Evolutionary conservation across 2,113 vertebrate species (phyloP), one percentile per base, ranked within the genome.

Genomic region (Malurus cyaneus): DNA sequence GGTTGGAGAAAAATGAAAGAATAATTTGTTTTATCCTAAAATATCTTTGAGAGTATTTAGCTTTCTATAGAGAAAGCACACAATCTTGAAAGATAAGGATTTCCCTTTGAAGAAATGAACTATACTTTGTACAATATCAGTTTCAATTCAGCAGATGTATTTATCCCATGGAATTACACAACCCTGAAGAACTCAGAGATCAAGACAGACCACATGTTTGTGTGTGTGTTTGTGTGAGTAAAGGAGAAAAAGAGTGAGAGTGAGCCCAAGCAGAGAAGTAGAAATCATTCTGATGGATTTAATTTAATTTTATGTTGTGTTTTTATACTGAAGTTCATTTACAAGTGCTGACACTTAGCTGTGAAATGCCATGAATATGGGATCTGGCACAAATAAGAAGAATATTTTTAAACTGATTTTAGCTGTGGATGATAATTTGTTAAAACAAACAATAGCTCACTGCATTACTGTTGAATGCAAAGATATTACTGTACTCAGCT

Each of bases 361-460:
- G 60, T 92, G 89, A 94, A 97, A 97, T 93, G 88, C 81, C 91
- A 78, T 88, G 96, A 96, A 89, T 80, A 52, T 73, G 82, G 91
- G 94, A 96, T 97, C 92, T 94, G 94, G 86, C 94, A 92, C 86
- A 77, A 96, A 97, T 92, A 85, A 94, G 92, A 93, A 90, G 74
- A 96, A 91, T 92, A 95, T 92, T 96, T 89, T 88, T 94, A 64
- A 96, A 96, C 95, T 91, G 96, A 97, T 93, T 97, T 96, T 96
- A 97, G 91, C 85, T 96, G 93, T 96, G 95, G 86, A 80, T 96
- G 96, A 96, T 97, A 97, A 97, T 97, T 97, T 97, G 96, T 97
- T 98, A 97, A 98, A 98, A 96, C 97, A 98, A 98, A 98, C 97
- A 98, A 97, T 96, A 97, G 95, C 83, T 97, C 96, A 86, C 71